phyloP scores from a whole-genome alignment of 2,888 invertebrate genomes.

The Microctonus hyperodae region DNA sequence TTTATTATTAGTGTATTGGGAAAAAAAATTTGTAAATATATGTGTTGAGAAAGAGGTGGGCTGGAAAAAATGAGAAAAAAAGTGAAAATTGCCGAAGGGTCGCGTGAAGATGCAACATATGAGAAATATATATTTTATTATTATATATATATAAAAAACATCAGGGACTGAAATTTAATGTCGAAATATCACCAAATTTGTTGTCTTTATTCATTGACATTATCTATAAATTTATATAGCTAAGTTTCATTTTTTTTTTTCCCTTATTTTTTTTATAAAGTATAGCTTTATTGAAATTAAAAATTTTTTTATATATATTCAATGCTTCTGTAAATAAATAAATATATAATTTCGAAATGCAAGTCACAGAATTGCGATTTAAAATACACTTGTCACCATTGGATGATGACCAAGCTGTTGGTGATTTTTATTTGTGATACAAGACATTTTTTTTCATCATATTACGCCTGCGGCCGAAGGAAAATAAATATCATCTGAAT shows the following conservation, averaged over 20 bases:
- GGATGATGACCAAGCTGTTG: neutral
- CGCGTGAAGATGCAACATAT: slow-evolving; percentile 40
- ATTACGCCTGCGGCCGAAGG: slow-evolving; percentile 32
- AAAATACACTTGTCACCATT: neutral
- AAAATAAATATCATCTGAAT: slow-evolving; percentile 57
- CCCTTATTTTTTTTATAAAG: slow-evolving; percentile 21
- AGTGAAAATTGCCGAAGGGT: slow-evolving; percentile 25
- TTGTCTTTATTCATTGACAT: slow-evolving; percentile 42
- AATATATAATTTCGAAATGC: neutral
- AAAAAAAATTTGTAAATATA: slow-evolving; percentile 1
- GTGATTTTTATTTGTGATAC: neutral
- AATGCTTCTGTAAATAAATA: too few species aligned
- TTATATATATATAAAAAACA: slow-evolving; percentile 32
- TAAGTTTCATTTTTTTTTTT: slow-evolving; percentile 33
- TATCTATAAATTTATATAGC: slow-evolving; percentile 27
- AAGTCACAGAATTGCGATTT: neutral
- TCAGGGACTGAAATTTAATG: slow-evolving; percentile 57
- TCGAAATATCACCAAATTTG: slow-evolving; percentile 58
- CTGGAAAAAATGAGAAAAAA: neutral
- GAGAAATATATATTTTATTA: slow-evolving; percentile 47
- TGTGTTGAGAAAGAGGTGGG: slow-evolving; percentile 7
- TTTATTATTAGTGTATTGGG: neutral
- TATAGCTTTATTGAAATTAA: too few species aligned
- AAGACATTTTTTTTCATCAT: neutral
- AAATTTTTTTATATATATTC: too few species aligned